These are phyloP conservation scores for Myiagra hebetior DNA, from an alignment of 2,113 vertebrate genomes.

Conservation along the genomic window DNA sequence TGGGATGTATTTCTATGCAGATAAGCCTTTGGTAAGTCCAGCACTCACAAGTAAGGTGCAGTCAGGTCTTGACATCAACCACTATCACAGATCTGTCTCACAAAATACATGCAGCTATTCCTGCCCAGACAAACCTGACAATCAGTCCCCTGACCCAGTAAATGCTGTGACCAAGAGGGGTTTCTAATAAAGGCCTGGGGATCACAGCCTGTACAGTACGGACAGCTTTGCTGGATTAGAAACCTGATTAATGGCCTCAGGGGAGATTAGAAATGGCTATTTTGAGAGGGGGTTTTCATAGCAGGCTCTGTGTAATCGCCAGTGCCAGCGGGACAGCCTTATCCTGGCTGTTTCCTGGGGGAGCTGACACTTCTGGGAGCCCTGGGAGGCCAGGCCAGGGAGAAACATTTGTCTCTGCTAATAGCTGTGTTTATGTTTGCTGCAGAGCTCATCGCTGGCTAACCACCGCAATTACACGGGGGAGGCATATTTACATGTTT, in stretches of 20 bases:
- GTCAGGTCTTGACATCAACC: background rate
- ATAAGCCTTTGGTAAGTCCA: fast-evolving
- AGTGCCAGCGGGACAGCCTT: fast-evolving
- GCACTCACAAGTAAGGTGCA: background rate
- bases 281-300: slow-evolving; percentile 1
- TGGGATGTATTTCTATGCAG: background rate
- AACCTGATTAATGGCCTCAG: background rate
- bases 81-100: background rate
- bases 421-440: background rate
- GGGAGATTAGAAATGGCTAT: slow-evolving; percentile 32
- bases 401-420: background rate
- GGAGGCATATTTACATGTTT: background rate
- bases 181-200: background rate
- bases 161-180: background rate
- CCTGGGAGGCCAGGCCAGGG: background rate
- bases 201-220: background rate
- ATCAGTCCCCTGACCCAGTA: background rate
- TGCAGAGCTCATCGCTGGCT: background rate
- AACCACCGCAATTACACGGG: background rate
- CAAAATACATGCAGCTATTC: background rate
- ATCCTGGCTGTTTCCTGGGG: background rate
- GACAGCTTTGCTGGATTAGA: slow-evolving; percentile 36
- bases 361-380: background rate
- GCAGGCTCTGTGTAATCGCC: background rate
- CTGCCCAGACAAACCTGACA: background rate